Evolutionary conservation across 2,113 vertebrate species (phyloP), one percentile per base, ranked within the genome.

Genomic region (Oxygymnocypris stewartii): DNA sequence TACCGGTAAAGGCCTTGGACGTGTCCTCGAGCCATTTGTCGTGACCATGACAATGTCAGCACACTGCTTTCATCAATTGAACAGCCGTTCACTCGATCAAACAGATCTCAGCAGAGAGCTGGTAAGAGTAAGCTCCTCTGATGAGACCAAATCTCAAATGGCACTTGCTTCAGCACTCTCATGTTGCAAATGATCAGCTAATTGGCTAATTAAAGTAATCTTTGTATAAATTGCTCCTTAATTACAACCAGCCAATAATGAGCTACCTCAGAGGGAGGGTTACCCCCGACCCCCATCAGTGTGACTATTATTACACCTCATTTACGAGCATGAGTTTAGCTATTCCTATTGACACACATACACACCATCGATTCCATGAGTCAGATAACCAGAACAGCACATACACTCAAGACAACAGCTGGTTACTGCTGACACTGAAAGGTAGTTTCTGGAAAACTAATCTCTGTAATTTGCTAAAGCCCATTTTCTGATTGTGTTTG

Each of bases 181-280:
- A 13, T 47, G 57, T 86, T 82, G n/a, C 77, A 86, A 88, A 87
- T 87, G 51, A 90, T 89, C 90, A 83, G 84, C 73, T 87, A 87
- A 91, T 86, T 84, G 71, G 79, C 82, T 88, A 90, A 91, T 89
- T 90, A 87, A 91, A 89, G 85, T 87, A 86, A 90, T 86, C 87
- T 86, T 44, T 89, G 87, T 82, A 89, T 88, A 89, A 86, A 92
- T 89, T 89, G 84, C 82, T 86, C 89, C 86, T 87, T 90, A 92
- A 90, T 91, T 87, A 87, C 87, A 88, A 78, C 49, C 79, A 88
- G 85, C 69, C 74, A 88, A 88, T 87, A 89, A 90, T 77, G 85
- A 23, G 85, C 59, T 31, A 63, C 74, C 80, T 67, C 71, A 31
- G 80, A 65, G 87, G 80, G 87, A 85, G 67, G 82, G 74, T 65